Evolutionary conservation across 2,113 vertebrate species (phyloP).

Genomic region (Montifringilla adamsi): DNA sequence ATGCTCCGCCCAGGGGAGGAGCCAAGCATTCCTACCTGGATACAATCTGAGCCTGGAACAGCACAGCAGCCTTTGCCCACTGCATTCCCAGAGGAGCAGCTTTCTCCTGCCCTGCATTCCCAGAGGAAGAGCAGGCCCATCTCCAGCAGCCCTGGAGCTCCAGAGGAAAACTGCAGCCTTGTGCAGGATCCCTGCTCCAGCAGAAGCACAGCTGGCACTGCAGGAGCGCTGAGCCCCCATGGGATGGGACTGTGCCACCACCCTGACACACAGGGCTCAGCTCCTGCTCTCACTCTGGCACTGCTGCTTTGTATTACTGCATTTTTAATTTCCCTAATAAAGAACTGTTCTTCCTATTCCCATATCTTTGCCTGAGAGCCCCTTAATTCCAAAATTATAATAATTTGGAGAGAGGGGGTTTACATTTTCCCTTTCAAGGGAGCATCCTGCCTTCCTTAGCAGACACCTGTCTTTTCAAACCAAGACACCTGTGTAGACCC

Average conservation of each 20-base stretch:
- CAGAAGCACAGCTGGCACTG: not conserved
- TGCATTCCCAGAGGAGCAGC: not conserved
- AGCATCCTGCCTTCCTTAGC: not conserved
- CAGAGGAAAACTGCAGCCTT: not conserved
- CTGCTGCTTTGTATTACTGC: not conserved
- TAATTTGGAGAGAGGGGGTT: accelerated
- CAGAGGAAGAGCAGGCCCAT: not conserved
- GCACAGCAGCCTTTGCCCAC: not conserved
- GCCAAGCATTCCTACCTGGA: not conserved
- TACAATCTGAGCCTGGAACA: not conserved
- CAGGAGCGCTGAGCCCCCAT: not conserved
- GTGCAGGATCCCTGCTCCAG: too few species aligned
- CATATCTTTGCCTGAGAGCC: not conserved
- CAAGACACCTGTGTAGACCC: accelerated
- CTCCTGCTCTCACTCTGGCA: accelerated
- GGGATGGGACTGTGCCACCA: not conserved
- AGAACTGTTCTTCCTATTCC: not conserved
- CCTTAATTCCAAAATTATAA: not conserved
- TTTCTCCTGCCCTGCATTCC: not conserved
- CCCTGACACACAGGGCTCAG: not conserved
- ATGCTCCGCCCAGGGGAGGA: not conserved
- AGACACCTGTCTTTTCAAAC: not conserved
- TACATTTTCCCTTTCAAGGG: not conserved
- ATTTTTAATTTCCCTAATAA: not conserved
- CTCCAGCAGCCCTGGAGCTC: not conserved